Evolutionary conservation across 2,888 invertebrate genomes (phyloP).

Genomic region (Plebejus melissa): DNA sequence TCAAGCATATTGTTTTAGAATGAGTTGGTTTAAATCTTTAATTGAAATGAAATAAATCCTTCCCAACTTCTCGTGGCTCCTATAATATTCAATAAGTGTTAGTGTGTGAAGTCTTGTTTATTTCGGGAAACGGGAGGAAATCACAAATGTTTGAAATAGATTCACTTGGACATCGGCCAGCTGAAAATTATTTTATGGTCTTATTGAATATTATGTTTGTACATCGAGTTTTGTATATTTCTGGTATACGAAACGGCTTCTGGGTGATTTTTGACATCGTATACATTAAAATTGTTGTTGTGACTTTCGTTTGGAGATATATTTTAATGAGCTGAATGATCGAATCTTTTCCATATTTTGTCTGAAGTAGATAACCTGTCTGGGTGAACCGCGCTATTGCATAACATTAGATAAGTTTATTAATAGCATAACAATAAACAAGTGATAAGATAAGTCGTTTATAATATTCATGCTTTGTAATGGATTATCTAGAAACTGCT

Average conservation of each 20-base stretch:
- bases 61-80: neutral
- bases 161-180: constrained; percentile 32
- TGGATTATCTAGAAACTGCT: neutral
- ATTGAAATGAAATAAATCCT: neutral
- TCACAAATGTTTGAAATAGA: constrained; percentile 28
- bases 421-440: neutral
- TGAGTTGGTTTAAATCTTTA: neutral
- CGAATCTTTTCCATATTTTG: neutral
- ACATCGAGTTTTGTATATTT: neutral
- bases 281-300: neutral
- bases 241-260: neutral
- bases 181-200: constrained; percentile 29
- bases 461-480: neutral
- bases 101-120: constrained; percentile 21
- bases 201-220: constrained; percentile 24
- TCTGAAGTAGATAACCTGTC: neutral
- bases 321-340: neutral
- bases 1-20: too few species aligned
- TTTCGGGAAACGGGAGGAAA: constrained; percentile 30
- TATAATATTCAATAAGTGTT: neutral
- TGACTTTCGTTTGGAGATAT: neutral
- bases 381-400: neutral
- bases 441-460: neutral
- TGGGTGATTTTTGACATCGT: neutral
- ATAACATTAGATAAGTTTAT: constrained; percentile 9